Base-by-base conservation (phyloP, 1,140 invertebrate species). In the Drosophila erecta region DNA sequence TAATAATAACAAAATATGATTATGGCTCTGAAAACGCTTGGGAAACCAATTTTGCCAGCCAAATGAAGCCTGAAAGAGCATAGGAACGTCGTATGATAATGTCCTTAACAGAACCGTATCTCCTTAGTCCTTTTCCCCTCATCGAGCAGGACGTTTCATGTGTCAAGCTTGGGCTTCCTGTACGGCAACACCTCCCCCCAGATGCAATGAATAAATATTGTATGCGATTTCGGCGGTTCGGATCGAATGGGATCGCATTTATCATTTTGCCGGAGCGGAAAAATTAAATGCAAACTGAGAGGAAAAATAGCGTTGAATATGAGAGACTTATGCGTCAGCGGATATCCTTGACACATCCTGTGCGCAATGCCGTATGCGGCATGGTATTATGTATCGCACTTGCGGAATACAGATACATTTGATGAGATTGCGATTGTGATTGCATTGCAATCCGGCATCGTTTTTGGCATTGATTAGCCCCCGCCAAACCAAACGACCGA, bases 331-430 rank as follows among this genome's bases (percentile, higher is more conserved):
- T 89, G 72, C 79, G 71, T 57, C 70, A 86, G 69, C 84, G 84
- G 84, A 87, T 83, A 87, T 87, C 79, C 84, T 79, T 84, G 79
- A 87, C 84, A 89, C 79, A 87, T 83, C 84, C 84, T 89, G 81
- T 62, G 11, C 73, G 37, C 37, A 2, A 38, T 41, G 40, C 17
- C 17, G 17, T 4, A 33, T 22, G 30, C 24, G 35, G 51, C 51
- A 77, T 80, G 83, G 79, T 76, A 37, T 5, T 14, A 10, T 30
- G 30, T 10, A 30, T 30, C 47, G 76, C 72, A 77, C 73, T 50
- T 57, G 24, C 51, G 15, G 50, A 58, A 73, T 66, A 37, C 30
- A 59, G 67, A 85, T 70, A 86, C 74, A 59, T 59, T 77, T 75
- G 54, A 50, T 71, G 53, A 24, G 54, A 59, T 60, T 49, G 15